phyloP scores from a whole-genome alignment of 2,113 vertebrate genomes.

The Isichthys henryi region DNA sequence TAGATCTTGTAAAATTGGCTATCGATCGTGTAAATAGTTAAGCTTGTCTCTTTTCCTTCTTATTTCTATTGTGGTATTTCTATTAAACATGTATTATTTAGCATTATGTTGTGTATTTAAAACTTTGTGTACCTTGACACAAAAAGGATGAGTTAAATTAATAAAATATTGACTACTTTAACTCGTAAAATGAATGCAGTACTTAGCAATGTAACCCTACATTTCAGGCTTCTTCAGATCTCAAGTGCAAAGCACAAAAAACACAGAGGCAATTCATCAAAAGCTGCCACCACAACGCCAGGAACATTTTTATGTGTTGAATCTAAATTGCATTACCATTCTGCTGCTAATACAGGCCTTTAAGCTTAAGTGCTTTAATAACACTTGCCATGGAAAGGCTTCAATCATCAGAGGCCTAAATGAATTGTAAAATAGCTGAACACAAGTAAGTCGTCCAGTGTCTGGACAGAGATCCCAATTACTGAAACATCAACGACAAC shows the following conservation, averaged over 20 bases:
- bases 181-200: not conserved
- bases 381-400: slow-evolving; percentile 1
- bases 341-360: not conserved
- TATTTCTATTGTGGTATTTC: not conserved
- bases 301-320: not conserved
- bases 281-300: not conserved
- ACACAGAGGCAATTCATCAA: not conserved
- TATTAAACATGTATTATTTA: not conserved
- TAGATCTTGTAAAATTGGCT: not conserved
- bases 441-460: slow-evolving; percentile 9
- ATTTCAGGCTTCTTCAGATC: not conserved
- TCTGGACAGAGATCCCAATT: slow-evolving; percentile 13
- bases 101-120: not conserved
- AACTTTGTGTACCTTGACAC: not conserved
- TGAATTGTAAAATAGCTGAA: slow-evolving; percentile 18
- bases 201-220: not conserved
- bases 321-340: slow-evolving; percentile 4
- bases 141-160: not conserved
- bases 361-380: slow-evolving; percentile 12
- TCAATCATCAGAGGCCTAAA: not conserved
- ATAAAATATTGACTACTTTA: not conserved
- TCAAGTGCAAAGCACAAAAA: not conserved
- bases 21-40: not conserved
- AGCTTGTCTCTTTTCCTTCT: not conserved
- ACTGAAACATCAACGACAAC: slow-evolving; percentile 14